Conservation (phyloP, 1,140 invertebrate species). For the Zaprionus taronus region DNA sequence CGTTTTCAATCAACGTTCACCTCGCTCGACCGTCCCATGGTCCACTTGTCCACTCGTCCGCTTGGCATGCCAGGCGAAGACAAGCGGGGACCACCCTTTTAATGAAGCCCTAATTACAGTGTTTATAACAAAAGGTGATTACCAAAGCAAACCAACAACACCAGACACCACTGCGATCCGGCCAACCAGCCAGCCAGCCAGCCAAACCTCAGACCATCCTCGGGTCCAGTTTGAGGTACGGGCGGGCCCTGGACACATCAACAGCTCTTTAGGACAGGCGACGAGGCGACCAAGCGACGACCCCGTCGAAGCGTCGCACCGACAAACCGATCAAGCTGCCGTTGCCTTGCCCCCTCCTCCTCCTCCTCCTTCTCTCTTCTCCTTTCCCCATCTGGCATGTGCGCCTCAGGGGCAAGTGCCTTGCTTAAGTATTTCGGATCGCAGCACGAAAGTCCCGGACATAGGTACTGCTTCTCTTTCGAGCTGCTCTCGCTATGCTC, state of each 20-base stretch:
- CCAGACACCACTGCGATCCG: constrained; percentile 31
- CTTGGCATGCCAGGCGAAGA: constrained; percentile 72
- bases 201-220: constrained; percentile 4
- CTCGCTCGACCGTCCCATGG: not conserved
- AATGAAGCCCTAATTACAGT: constrained; percentile 83
- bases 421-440: constrained; percentile 52
- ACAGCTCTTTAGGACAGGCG: constrained; percentile 65
- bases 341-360: not conserved
- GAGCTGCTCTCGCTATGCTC: constrained; percentile 13
- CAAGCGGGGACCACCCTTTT: constrained; percentile 80
- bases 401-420: constrained; percentile 60
- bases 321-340: constrained; percentile 7
- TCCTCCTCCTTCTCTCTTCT: not conserved
- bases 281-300: constrained; percentile 7
- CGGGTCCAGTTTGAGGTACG: not conserved
- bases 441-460: constrained; percentile 43
- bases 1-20: constrained; percentile 77
- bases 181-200: constrained; percentile 25
- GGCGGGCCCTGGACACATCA: constrained; percentile 50
- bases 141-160: constrained; percentile 81
- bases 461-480: constrained; percentile 20
- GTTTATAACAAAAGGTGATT: constrained; percentile 83
- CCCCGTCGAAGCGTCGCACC: not conserved
- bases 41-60: constrained; percentile 21
- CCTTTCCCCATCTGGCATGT: not conserved